A percentile compares a stretch with the other conserved stretches of the same genome.
These are phyloP conservation scores for Enoplosus armatus DNA, from an alignment of 2,797 vertebrate species.

Conservation along the genomic window DNA sequence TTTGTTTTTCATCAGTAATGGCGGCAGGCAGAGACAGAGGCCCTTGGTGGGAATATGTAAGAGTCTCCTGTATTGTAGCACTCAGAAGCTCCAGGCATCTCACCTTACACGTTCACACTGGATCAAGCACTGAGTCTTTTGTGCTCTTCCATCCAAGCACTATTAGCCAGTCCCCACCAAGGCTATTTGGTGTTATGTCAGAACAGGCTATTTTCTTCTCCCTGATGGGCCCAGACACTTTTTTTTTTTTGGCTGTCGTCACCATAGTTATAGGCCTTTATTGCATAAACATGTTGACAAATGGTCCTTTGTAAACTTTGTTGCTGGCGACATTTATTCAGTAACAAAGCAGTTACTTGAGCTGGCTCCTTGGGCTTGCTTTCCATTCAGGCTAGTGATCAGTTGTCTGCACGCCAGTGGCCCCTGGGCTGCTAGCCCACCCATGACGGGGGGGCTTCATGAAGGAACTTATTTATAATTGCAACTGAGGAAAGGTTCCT, in stretches of 20 bases:
- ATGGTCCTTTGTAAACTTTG: conserved; percentile 87
- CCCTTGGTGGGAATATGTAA: conserved; percentile 65
- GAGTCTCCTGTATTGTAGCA: conserved; percentile 55
- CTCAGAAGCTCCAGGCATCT: conserved; percentile 52
- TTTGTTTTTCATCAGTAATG: conserved; percentile 59
- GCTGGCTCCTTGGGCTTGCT: conserved; percentile 85
- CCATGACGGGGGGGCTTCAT: conserved; percentile 82
- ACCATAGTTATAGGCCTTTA: conserved; percentile 81
- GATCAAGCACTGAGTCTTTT: conserved; percentile 59
- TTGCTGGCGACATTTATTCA: conserved; percentile 85
- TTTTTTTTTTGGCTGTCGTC: conserved; percentile 64
- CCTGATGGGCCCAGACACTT: conserved; percentile 52
- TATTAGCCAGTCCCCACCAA: conserved; percentile 48
- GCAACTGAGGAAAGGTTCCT: conserved; percentile 83
- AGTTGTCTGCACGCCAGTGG: conserved; percentile 85
- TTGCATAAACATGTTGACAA: conserved; percentile 89
- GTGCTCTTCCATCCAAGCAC: conserved; percentile 42
- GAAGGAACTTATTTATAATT: conserved; percentile 89
- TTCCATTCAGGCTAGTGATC: conserved; percentile 87
- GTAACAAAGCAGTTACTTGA: conserved; percentile 89
- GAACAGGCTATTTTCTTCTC: conserved; percentile 56
- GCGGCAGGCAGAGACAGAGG: conserved; percentile 50
- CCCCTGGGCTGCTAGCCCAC: conserved; percentile 84
- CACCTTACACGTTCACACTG: conserved; percentile 67
- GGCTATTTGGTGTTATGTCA: conserved; percentile 59